Evolutionary conservation across 2,113 vertebrate species (phyloP).

Genomic region (Elachura formosa): DNA sequence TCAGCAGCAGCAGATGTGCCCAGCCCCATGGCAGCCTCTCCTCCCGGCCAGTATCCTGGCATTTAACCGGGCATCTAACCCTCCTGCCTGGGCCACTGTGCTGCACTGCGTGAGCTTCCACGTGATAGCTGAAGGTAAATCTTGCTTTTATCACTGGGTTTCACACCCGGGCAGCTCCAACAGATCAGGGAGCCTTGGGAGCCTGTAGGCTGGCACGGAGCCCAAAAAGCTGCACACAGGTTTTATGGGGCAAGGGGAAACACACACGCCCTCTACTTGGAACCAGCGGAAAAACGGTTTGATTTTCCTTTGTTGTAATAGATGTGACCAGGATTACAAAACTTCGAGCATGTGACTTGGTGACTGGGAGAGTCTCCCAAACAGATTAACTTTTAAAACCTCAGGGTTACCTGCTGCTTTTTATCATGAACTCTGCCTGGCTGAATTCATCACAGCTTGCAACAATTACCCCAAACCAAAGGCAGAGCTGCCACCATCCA

Average conservation of each 20-base stretch:
- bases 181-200: neutral
- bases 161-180: neutral
- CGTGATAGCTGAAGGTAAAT: neutral
- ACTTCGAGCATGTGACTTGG: neutral
- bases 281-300: rapidly evolving
- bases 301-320: neutral
- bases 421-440: neutral
- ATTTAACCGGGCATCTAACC: rapidly evolving
- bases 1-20: neutral
- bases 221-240: neutral
- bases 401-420: neutral
- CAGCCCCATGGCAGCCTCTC: neutral
- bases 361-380: neutral
- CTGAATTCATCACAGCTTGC: neutral
- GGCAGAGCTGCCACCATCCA: neutral
- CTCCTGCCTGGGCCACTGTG: too few relatives aligned
- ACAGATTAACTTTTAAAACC: neutral
- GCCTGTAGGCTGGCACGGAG: neutral
- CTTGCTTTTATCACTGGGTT: neutral
- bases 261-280: neutral
- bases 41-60: rapidly evolving
- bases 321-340: neutral
- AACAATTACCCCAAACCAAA: neutral
- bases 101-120: neutral
- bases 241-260: neutral